A percentile compares a stretch with the other conserved stretches of the same genome.
phyloP scores from a whole-genome alignment of 2,797 vertebrate species.

The Gymnodraco acuticeps region DNA sequence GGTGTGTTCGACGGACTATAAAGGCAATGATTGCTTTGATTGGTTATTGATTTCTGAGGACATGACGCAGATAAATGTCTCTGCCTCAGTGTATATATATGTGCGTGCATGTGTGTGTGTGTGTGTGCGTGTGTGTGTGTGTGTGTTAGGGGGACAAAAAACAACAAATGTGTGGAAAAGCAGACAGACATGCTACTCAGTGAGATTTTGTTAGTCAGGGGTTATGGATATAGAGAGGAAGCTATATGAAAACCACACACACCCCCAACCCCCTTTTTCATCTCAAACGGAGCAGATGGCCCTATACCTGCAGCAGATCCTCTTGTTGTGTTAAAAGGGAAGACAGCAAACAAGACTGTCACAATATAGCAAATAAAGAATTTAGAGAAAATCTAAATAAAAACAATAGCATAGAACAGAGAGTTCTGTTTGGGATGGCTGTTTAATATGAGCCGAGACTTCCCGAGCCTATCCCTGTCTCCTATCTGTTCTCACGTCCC shows the following conservation, averaged over 20 bases:
- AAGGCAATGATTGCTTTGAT: conserved; percentile 84
- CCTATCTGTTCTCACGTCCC: conserved; percentile 81
- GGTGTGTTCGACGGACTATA: conserved; percentile 76
- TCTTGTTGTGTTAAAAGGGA: conserved; percentile 49
- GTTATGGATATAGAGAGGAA: conserved; percentile 24
- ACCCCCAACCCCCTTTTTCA: conserved; percentile 12
- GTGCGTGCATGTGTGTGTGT: neutral
- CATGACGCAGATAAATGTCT: conserved; percentile 58
- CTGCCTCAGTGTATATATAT: conserved; percentile 20
- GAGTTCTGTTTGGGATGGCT: conserved; percentile 62
- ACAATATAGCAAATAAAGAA: conserved; percentile 45
- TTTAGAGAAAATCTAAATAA: conserved; percentile 23
- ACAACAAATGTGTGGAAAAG: conserved; percentile 76
- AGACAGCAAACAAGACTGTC: conserved; percentile 21
- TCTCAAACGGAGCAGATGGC: conserved; percentile 64
- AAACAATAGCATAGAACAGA: conserved; percentile 55
- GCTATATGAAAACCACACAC: conserved; percentile 7
- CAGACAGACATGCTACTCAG: conserved; percentile 57
- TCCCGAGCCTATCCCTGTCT: conserved; percentile 74
- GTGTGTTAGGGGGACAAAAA: conserved; percentile 47
- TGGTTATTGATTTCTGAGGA: conserved; percentile 82
- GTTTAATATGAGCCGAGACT: conserved; percentile 75
- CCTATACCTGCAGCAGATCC: conserved; percentile 58
- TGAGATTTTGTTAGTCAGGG: conserved; percentile 23
- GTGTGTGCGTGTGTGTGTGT: conserved; percentile 13